Percentiles rank a stretch among this genome's conserved stretches.
These are phyloP conservation scores for Dasyornis broadbenti DNA, from an alignment of 2,113 vertebrate species.

Conservation along the genomic window DNA sequence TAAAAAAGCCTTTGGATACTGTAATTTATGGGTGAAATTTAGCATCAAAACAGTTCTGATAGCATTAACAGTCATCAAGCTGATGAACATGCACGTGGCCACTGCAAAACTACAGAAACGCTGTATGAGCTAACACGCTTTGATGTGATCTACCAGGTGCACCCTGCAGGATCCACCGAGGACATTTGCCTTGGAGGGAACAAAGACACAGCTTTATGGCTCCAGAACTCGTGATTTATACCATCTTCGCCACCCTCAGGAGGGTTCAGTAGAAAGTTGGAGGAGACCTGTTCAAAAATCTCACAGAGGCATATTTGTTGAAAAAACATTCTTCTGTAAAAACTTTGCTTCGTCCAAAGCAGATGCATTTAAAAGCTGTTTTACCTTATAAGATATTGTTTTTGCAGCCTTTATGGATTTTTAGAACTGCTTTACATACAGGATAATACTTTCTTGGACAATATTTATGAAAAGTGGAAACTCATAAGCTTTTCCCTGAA, in stretches of 20 bases:
- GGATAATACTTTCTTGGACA: not conserved
- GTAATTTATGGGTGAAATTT: not conserved
- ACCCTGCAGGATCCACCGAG: not conserved
- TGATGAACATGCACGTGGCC: not conserved
- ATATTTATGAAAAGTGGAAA: not conserved
- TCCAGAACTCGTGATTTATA: not conserved
- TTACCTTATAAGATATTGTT: not conserved
- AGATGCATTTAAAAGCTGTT: not conserved
- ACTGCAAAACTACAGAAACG: not conserved
- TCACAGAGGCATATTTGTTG: not conserved
- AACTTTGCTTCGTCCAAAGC: not conserved
- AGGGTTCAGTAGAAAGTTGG: not conserved
- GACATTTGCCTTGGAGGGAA: accelerated
- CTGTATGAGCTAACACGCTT: accelerated
- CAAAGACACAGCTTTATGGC: not conserved
- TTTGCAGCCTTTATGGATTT: not conserved
- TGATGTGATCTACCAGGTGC: not conserved
- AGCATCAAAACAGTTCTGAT: not conserved
- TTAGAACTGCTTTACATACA: not conserved
- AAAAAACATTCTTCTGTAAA: not conserved
- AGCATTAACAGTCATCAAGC: not conserved
- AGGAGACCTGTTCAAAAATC: not conserved
- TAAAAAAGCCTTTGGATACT: not conserved
- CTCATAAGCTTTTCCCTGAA: not conserved
- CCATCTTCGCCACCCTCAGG: not conserved